Conservation (phyloP, 2,797 vertebrate species). For the Alouatta caraya region DNA sequence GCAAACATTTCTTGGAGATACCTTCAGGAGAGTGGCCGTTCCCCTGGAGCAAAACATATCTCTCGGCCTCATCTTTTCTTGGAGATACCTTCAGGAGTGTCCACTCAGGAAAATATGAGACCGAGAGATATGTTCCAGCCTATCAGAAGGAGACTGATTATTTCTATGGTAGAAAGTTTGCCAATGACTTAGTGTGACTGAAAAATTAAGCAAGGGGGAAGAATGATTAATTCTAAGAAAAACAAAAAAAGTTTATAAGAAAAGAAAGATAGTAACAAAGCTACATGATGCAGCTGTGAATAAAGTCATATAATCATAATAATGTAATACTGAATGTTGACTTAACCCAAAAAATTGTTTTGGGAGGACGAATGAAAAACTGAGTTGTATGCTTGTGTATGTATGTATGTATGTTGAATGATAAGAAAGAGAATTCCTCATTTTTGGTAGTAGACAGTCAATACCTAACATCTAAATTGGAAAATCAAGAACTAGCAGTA, state of each 20-base stretch:
- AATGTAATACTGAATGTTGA: background rate
- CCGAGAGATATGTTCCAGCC: background rate
- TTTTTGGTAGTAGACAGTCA: background rate
- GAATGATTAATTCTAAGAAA: conserved; percentile 6
- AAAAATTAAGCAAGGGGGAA: conserved; percentile 12
- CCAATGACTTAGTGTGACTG: background rate
- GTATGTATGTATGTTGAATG: background rate
- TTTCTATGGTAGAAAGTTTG: background rate
- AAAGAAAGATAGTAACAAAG: background rate
- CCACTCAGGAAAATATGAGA: background rate
- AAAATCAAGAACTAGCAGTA: background rate
- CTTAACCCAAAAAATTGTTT: background rate
- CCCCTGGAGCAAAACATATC: background rate
- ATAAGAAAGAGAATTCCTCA: background rate
- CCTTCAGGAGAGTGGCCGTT: background rate
- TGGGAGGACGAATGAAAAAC: background rate
- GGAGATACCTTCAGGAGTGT: too few relatives aligned
- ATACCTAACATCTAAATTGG: background rate
- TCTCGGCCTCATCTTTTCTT: background rate
- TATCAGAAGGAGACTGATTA: background rate
- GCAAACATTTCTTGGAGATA: background rate
- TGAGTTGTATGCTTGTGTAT: background rate
- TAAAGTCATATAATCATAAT: background rate
- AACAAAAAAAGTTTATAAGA: background rate
- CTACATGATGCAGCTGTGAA: background rate